Conservation (phyloP, 1,140 invertebrate genomes). For the Hermetia illucens region DNA sequence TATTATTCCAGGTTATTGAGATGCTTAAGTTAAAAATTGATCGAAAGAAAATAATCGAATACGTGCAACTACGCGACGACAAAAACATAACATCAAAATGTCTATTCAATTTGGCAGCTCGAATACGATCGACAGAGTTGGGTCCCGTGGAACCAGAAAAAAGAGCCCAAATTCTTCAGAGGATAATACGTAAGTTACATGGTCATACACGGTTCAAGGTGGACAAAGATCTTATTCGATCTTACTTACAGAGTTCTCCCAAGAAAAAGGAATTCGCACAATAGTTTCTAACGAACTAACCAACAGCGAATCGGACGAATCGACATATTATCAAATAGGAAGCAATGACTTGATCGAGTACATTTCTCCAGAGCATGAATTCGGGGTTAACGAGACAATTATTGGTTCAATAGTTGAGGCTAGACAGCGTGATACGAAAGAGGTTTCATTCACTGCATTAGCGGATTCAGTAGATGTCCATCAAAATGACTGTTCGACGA, state of each 20-base stretch:
- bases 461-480: no score
- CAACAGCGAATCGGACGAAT: neutral
- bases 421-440: neutral
- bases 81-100: conserved; percentile 7
- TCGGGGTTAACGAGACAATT: neutral
- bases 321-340: neutral
- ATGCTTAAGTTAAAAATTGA: conserved; percentile 10
- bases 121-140: neutral
- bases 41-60: conserved; percentile 31
- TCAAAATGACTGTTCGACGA: no score
- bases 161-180: neutral
- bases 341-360: neutral
- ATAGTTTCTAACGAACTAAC: neutral
- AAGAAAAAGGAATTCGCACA: neutral
- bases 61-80: conserved; percentile 24
- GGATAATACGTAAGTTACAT: neutral
- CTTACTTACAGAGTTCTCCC: neutral
- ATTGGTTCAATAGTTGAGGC: neutral
- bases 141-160: neutral
- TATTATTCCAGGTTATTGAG: neutral
- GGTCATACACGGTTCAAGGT: no score
- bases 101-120: conserved; percentile 1
- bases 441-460: no score
- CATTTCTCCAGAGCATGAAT: neutral
- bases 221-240: no score